A percentile compares a stretch with the other conserved stretches of the same genome.
Conservation (phyloP, 2,113 vertebrate genomes). For the Syngnathus typhle region DNA sequence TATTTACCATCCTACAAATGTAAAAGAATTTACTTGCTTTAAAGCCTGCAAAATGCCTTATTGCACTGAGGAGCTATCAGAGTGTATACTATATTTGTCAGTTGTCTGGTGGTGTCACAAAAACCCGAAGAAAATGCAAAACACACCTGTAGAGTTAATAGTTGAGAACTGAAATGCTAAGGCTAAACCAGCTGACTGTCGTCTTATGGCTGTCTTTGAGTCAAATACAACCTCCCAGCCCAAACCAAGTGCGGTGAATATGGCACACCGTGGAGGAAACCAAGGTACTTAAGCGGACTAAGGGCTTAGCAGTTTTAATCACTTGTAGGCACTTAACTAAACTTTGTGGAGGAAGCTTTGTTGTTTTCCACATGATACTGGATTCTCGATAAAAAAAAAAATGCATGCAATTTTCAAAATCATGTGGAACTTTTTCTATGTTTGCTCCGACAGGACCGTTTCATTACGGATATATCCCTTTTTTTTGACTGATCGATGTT, state of each 20-base stretch:
- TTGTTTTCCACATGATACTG: conserved; percentile 29
- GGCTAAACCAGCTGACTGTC: conserved; percentile 53
- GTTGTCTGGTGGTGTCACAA: not conserved
- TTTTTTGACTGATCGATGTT: no score
- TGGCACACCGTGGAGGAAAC: conserved; percentile 39
- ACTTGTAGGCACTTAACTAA: conserved; percentile 39
- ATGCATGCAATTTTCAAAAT: conserved; percentile 14
- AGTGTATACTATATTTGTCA: not conserved
- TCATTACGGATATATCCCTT: no score
- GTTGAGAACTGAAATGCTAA: conserved; percentile 19
- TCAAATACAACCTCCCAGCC: conserved; percentile 17
- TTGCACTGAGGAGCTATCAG: not conserved
- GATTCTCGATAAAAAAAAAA: conserved; percentile 13
- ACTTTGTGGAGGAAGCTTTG: conserved; percentile 16
- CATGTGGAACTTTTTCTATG: not conserved
- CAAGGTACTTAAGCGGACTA: conserved; percentile 55
- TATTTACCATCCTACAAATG: no score
- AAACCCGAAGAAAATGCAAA: not conserved
- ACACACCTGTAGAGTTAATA: not conserved
- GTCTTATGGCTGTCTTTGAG: conserved; percentile 45
- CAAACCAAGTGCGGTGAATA: conserved; percentile 46
- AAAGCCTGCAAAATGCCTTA: no score
- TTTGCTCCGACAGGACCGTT: no score
- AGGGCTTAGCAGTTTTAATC: conserved; percentile 56
- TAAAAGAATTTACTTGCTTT: no score